phyloP scores from a whole-genome alignment of 53 echinoderm and acorn worm genomes.

The Holothuria leucospilota region DNA sequence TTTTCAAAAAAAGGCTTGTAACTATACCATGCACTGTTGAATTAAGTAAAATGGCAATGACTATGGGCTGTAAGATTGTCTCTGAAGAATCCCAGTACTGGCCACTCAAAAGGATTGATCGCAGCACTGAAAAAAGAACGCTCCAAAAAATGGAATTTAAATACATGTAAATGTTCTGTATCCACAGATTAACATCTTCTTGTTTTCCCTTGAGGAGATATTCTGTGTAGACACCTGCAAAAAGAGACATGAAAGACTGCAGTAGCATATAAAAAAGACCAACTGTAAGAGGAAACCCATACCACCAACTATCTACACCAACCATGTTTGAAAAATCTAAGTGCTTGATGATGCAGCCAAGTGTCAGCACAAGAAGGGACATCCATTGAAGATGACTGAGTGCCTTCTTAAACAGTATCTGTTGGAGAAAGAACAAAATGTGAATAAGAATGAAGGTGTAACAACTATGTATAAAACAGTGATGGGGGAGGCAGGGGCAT shows the following conservation, averaged over 20 bases:
- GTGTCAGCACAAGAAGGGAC: constrained; percentile 77
- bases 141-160: constrained; percentile 63
- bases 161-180: constrained; percentile 95
- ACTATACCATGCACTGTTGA: constrained; percentile 76
- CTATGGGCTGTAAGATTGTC: constrained; percentile 52
- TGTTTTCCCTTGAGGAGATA: constrained; percentile 74
- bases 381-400: constrained; percentile 84
- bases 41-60: constrained; percentile 71
- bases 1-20: constrained; percentile 85
- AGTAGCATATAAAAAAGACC: constrained; percentile 68
- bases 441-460: too few relatives aligned
- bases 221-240: constrained; percentile 96
- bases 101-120: background rate
- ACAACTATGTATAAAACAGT: too few relatives aligned
- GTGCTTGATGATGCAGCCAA: constrained; percentile 84
- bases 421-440: background rate
- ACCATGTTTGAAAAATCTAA: constrained; percentile 43
- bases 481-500: too few relatives aligned
- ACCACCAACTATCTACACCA: background rate
- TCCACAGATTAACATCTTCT: constrained; percentile 78
- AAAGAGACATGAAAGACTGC: constrained; percentile 57
- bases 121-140: background rate
- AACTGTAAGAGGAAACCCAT: constrained; percentile 7
- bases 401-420: constrained; percentile 75
- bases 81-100: constrained; percentile 3